Conservation (phyloP, 2,113 vertebrate genomes). For the Monopterus albus region DNA sequence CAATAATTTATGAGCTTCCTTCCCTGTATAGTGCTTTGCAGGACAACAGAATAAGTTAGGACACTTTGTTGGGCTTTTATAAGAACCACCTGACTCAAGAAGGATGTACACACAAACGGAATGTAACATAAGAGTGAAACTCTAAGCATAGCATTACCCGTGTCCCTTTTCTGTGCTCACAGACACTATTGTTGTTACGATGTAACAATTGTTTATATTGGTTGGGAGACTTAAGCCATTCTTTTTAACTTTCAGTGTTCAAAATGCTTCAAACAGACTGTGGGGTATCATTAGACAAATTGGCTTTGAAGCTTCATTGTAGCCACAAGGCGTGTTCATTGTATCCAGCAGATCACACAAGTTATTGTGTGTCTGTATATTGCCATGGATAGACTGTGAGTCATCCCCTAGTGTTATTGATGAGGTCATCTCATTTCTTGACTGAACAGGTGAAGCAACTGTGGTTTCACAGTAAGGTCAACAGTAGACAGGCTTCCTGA, state of each 20-base stretch:
- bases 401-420: conserved; percentile 66
- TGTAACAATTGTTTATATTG: too few species aligned
- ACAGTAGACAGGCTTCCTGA: conserved; percentile 15
- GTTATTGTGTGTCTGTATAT: conserved; percentile 25
- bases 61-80: conserved; percentile 27
- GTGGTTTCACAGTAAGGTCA: conserved; percentile 43
- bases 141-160: background rate
- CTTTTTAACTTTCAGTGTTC: background rate
- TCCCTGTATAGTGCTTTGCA: conserved; percentile 32
- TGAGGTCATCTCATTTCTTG: conserved; percentile 74
- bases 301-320: conserved; percentile 28
- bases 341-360: conserved; percentile 36
- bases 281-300: background rate
- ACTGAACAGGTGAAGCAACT: conserved; percentile 55
- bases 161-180: background rate
- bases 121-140: background rate
- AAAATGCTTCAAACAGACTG: background rate
- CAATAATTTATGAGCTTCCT: conserved; percentile 63
- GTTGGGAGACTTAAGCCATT: background rate
- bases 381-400: conserved; percentile 68
- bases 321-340: conserved; percentile 44
- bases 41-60: conserved; percentile 26
- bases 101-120: background rate
- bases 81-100: conserved; percentile 3
- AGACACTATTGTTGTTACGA: background rate